Percentiles rank a stretch among this genome's conserved stretches.
Evolutionary conservation across 1,140 invertebrate species (phyloP).

Genomic region (Helicoverpa armigera): DNA sequence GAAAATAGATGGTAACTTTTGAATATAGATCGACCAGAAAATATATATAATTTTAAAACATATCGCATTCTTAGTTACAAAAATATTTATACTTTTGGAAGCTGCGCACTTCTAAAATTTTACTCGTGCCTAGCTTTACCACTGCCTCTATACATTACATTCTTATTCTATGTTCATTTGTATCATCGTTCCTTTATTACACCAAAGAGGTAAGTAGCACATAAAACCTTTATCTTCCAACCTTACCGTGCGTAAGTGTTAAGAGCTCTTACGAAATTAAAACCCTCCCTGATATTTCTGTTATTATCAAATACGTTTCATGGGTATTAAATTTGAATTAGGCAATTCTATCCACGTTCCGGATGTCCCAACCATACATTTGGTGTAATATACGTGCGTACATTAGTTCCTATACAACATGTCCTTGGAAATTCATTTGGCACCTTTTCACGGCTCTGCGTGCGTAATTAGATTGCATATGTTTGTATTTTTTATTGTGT

Average conservation of each 20-base stretch:
- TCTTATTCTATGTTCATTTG: too few relatives aligned
- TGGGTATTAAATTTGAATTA: conserved; percentile 17
- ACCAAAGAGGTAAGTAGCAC: neutral
- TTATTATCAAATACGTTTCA: conserved; percentile 12
- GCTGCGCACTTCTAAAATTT: too few relatives aligned
- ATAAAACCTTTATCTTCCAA: neutral
- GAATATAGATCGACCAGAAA: too few relatives aligned
- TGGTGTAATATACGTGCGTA: neutral
- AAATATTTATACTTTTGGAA: too few relatives aligned
- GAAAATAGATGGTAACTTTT: too few relatives aligned
- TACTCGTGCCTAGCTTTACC: too few relatives aligned
- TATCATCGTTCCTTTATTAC: neutral
- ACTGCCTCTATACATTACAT: too few relatives aligned
- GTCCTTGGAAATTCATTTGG: conserved; percentile 3
- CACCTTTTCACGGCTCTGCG: conserved; percentile 7
- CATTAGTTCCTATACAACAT: conserved; percentile 1
- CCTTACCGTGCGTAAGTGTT: neutral
- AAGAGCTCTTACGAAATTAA: neutral
- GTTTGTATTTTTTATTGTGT: neutral
- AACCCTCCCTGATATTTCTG: neutral
- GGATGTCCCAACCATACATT: neutral
- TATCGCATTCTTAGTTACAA: too few relatives aligned
- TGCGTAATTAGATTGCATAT: neutral
- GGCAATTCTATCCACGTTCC: neutral
- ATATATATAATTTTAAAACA: too few relatives aligned